Base-by-base conservation (phyloP, 2,888 invertebrate genomes). In the Protula sp. region DNA sequence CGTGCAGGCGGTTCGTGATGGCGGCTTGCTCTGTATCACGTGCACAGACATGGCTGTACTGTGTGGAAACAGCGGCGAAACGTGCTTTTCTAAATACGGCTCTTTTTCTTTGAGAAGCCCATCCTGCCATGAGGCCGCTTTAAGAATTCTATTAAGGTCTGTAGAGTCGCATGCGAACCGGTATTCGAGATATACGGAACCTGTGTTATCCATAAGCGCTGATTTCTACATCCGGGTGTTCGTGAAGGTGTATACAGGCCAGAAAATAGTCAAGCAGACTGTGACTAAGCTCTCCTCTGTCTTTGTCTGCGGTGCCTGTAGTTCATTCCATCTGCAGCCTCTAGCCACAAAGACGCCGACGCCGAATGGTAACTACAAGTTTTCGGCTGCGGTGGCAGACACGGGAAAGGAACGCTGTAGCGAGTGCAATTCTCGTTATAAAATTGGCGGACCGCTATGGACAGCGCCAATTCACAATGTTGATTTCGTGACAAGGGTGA, bases 151-250 rank as follows among this genome's bases (percentile, higher is more conserved):
- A 47, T 82, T 99, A 27, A 90, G 92, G 74, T 87, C 89, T 69
- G 89, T 99, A 66, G 92, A 97, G 74, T 86, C 88, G 0, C 92
- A 93, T 74, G 98, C 99, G 0, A 94, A 91, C 75, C 86, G 93
- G 30, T 94, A 99, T 81, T 90, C 93, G 2, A 86, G 92, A 64
- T 94, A 93, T 80, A 94, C 95, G 69, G 88, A 88, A 48, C 99
- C 99, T 0, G 76, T 98, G 50, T 78, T 99, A 2, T 92, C 92
- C 29, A 81, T 99, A 66, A 94, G 94, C 27, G 92, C 90, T 0
- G 99, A 99, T 81, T 99, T 99, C 83, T 99, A 99, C 79, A 87
- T 98, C 47, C 84, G 99, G 62, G 88, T 98, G 5, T 95, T 98
- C 80, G 92, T 99, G 0, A 87, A 87, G 72, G 84, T 99, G 0